These are phyloP conservation scores for Cheilosia pagana DNA, from an alignment of 2,888 invertebrate genomes.

Conservation along the genomic window DNA sequence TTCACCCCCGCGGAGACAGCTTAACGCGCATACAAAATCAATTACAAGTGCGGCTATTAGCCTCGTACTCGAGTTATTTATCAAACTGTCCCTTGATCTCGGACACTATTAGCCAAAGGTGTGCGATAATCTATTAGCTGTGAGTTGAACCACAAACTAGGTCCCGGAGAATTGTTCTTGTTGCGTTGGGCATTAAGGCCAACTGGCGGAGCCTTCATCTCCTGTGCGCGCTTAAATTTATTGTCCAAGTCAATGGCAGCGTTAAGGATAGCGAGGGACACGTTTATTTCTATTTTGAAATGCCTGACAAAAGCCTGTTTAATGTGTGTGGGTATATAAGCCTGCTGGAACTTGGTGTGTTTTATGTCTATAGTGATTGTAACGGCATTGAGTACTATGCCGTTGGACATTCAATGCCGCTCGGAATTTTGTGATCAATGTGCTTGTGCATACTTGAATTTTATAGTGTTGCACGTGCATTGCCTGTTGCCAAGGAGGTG, in stretches of 20 bases:
- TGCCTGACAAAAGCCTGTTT: constrained; percentile 53
- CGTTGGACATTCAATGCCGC: not conserved
- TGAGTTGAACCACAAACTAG: constrained; percentile 45
- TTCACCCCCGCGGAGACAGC: constrained; percentile 70
- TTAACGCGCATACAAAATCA: constrained; percentile 70
- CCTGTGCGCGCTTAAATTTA: constrained; percentile 50
- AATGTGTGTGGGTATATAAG: constrained; percentile 60
- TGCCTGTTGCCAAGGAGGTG: too few species aligned
- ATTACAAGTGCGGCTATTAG: constrained; percentile 73
- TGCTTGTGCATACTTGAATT: constrained; percentile 41
- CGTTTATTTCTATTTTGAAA: constrained; percentile 51
- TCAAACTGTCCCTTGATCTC: constrained; percentile 69
- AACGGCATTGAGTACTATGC: constrained; percentile 45
- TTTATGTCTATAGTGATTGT: constrained; percentile 44
- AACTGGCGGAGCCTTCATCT: constrained; percentile 51
- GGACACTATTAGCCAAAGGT: constrained; percentile 68
- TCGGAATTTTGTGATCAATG: constrained; percentile 35
- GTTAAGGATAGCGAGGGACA: constrained; percentile 29
- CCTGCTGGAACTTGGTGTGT: constrained; percentile 43
- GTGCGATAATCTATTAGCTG: constrained; percentile 69
- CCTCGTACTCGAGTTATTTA: constrained; percentile 60
- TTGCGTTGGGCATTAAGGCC: constrained; percentile 36
- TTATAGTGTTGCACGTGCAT: too few species aligned
- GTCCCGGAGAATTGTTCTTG: constrained; percentile 44
- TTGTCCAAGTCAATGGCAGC: constrained; percentile 34